phyloP scores from a whole-genome alignment of 2,797 vertebrate species.

The Delichon dasypus region DNA sequence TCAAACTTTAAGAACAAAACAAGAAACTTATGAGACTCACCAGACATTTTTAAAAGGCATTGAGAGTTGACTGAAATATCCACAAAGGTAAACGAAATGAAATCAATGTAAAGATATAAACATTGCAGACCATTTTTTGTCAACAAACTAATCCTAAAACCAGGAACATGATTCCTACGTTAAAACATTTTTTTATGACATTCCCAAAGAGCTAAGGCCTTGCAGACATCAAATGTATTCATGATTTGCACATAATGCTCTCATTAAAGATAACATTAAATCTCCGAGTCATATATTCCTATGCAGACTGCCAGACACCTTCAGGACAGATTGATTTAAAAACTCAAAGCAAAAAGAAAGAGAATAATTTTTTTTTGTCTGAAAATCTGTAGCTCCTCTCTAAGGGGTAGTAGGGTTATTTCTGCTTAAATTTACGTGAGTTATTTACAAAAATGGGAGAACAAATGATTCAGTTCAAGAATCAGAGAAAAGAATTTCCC shows the following conservation, averaged over 20 bases:
- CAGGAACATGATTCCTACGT: not conserved
- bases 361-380: not conserved
- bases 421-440: not conserved
- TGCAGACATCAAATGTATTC: not conserved
- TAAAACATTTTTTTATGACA: not conserved
- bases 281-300: not conserved
- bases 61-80: not conserved
- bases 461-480: not conserved
- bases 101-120: not conserved
- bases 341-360: not conserved
- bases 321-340: not conserved
- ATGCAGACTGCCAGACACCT: not conserved
- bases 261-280: not conserved
- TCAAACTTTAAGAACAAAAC: not conserved
- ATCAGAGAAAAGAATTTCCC: not conserved
- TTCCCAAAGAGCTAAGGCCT: not conserved
- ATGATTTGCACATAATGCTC: not conserved
- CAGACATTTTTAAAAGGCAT: not conserved
- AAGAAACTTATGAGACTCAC: not conserved
- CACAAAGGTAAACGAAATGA: not conserved
- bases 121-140: not conserved
- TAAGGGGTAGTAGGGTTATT: not conserved
- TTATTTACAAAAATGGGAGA: not conserved
- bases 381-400: not conserved
- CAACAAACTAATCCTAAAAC: not conserved